These are phyloP conservation scores for Drosophila baimaii DNA, from an alignment of 1,140 invertebrate genomes.

Conservation along the genomic window DNA sequence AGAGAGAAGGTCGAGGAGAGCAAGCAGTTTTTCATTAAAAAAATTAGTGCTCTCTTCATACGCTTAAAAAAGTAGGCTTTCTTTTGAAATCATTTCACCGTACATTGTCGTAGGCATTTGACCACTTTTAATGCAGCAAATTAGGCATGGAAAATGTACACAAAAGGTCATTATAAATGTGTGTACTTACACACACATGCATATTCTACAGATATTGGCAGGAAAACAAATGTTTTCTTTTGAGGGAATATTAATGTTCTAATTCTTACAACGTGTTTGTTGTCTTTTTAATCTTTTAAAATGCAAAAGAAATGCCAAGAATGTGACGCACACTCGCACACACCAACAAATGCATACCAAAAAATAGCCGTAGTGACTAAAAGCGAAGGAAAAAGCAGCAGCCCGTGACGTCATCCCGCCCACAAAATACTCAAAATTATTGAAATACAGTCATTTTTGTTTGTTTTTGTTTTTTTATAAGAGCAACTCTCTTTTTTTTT, in stretches of 20 bases:
- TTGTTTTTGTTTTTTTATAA: constrained; percentile 24
- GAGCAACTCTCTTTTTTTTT: constrained; percentile 48
- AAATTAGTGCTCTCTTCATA: background rate
- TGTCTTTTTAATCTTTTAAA: constrained; percentile 52
- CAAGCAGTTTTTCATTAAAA: background rate
- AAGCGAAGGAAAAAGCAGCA: constrained; percentile 21
- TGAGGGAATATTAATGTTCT: background rate
- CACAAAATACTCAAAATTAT: constrained; percentile 59
- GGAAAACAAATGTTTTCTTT: background rate
- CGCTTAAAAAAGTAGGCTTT: background rate
- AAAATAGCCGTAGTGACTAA: constrained; percentile 47
- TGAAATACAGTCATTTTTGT: constrained; percentile 52
- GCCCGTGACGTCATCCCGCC: constrained; percentile 61
- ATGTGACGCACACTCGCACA: constrained; percentile 55
- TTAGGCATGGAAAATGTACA: too few relatives aligned
- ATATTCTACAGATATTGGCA: background rate
- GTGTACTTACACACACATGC: background rate
- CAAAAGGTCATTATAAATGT: background rate
- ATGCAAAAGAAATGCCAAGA: constrained; percentile 69
- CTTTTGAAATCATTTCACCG: background rate
- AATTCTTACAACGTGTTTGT: constrained; percentile 21
- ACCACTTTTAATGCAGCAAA: background rate
- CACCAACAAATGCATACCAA: constrained; percentile 26
- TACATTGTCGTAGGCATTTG: background rate
- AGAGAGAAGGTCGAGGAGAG: background rate